These are phyloP conservation scores for Drosophila lini DNA, from an alignment of 1,140 invertebrate genomes.

Conservation along the genomic window DNA sequence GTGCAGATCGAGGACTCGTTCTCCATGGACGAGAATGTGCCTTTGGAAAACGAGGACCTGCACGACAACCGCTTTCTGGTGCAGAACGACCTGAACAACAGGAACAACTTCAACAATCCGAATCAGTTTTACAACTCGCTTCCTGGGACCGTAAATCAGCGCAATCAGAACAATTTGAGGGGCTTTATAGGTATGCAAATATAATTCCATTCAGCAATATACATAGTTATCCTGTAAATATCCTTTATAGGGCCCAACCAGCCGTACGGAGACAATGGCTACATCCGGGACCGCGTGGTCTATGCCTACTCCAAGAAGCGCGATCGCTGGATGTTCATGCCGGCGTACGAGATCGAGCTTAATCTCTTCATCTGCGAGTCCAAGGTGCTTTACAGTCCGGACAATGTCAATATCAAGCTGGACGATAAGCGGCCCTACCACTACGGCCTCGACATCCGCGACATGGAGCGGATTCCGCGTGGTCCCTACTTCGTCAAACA, in stretches of 20 bases:
- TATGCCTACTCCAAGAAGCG: slow-evolving; percentile 89
- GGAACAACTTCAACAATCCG: slow-evolving; percentile 84
- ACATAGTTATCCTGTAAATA: background rate
- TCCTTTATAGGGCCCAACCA: slow-evolving; percentile 58
- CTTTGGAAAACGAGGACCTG: slow-evolving; percentile 75
- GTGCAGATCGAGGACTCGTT: slow-evolving; percentile 93
- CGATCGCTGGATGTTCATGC: slow-evolving; percentile 93
- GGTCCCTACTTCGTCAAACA: slow-evolving; percentile 95
- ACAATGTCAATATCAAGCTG: slow-evolving; percentile 84
- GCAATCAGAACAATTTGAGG: slow-evolving; percentile 78
- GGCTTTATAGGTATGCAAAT: slow-evolving; percentile 64
- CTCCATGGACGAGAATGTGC: slow-evolving; percentile 85
- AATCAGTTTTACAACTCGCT: slow-evolving; percentile 85
- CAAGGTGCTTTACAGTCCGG: slow-evolving; percentile 88
- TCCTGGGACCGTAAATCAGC: slow-evolving; percentile 69
- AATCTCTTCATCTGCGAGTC: slow-evolving; percentile 96
- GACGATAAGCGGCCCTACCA: slow-evolving; percentile 92
- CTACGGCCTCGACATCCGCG: slow-evolving; percentile 91
- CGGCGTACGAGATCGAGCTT: slow-evolving; percentile 90
- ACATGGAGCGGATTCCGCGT: slow-evolving; percentile 91
- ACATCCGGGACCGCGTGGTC: slow-evolving; percentile 85
- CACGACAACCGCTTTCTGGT: slow-evolving; percentile 81
- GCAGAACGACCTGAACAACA: slow-evolving; percentile 65
- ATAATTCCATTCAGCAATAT: no score
- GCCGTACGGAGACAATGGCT: slow-evolving; percentile 71